Conservation (phyloP, 2,797 vertebrate species). For the Balearica regulorum region DNA sequence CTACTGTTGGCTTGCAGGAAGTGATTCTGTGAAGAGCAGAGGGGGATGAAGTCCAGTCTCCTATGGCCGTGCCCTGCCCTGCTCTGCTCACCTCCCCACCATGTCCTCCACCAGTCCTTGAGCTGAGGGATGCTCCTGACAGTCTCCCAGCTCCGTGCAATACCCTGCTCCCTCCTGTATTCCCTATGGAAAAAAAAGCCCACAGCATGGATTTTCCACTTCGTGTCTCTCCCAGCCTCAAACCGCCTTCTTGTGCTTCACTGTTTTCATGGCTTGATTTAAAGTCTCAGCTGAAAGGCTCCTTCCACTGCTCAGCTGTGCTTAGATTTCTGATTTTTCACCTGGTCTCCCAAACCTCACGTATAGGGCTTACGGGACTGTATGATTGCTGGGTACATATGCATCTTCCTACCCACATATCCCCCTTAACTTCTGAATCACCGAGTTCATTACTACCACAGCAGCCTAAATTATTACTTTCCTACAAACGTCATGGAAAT, state of each 20-base stretch:
- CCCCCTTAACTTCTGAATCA: background rate
- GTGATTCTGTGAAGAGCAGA: background rate
- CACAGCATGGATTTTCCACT: background rate
- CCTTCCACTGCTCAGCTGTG: background rate
- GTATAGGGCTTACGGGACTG: rapidly evolving
- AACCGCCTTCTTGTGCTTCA: background rate
- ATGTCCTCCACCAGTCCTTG: rapidly evolving
- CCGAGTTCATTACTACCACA: background rate
- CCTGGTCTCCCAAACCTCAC: background rate
- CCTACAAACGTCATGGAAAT: background rate
- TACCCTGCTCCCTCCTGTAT: background rate
- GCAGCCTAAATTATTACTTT: background rate
- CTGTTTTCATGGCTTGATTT: background rate
- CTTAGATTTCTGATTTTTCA: background rate
- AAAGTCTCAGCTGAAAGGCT: background rate
- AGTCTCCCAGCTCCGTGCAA: rapidly evolving
- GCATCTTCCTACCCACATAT: background rate
- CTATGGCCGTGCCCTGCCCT: rapidly evolving
- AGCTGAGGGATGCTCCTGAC: background rate
- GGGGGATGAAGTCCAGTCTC: background rate
- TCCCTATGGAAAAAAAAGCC: background rate
- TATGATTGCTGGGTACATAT: rapidly evolving
- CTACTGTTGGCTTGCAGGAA: background rate
- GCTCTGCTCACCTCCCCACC: background rate
- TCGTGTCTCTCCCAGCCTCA: background rate